Conservation (phyloP, 2,113 vertebrate species). For the Sceloporus tristichus region DNA sequence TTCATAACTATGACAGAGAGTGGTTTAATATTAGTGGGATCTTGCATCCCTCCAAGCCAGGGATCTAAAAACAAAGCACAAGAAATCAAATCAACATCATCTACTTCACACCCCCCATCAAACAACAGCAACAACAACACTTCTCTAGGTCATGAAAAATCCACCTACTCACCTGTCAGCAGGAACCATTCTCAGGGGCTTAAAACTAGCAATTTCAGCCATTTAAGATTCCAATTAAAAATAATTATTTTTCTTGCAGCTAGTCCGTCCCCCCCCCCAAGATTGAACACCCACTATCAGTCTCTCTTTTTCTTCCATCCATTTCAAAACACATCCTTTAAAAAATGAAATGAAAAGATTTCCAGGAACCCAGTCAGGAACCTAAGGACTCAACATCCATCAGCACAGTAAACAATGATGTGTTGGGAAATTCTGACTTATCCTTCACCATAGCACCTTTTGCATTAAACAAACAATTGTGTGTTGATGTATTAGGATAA, state of each 20-base stretch:
- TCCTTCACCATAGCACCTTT: neutral
- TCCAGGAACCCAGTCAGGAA: neutral
- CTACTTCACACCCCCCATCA: neutral
- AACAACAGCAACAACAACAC: neutral
- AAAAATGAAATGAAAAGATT: neutral
- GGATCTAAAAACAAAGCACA: neutral
- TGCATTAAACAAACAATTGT: neutral
- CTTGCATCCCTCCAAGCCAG: neutral
- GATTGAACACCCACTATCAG: neutral
- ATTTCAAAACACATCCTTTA: neutral
- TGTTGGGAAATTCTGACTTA: neutral
- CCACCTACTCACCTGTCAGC: slow-evolving; percentile 27
- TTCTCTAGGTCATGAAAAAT: neutral
- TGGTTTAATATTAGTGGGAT: neutral
- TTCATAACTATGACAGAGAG: neutral
- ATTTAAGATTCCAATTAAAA: slow-evolving; percentile 35
- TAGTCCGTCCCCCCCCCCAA: neutral
- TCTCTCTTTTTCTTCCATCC: neutral
- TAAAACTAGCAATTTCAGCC: slow-evolving; percentile 24
- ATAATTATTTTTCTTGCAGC: slow-evolving; percentile 24
- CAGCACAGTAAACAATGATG: neutral
- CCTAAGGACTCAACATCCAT: neutral
- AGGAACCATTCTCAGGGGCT: neutral
- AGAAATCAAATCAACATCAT: neutral
- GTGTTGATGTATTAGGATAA: neutral